Percentiles rank a stretch among this genome's conserved stretches.
Conservation (phyloP, 2,113 vertebrate genomes). For the Sinocyclocheilus maitianheensis region DNA sequence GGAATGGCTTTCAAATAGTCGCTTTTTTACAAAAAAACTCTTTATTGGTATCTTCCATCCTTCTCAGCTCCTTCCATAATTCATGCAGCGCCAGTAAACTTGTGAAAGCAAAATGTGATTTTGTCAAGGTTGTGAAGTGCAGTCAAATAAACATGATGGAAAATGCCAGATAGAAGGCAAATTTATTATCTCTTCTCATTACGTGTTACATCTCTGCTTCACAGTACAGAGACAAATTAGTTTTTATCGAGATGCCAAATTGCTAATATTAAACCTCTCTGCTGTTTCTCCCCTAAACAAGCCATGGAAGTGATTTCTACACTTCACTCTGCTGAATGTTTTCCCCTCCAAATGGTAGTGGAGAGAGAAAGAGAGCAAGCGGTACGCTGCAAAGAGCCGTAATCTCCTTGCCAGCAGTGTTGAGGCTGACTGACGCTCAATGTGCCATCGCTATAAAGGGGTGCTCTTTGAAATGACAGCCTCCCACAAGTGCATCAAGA, state of each 20-base stretch:
- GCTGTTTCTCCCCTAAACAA: constrained; percentile 32
- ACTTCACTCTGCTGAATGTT: constrained; percentile 18
- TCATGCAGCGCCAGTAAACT: constrained; percentile 41
- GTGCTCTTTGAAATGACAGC: constrained; percentile 57
- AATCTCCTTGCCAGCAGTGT: constrained; percentile 49
- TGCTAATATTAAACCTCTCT: constrained; percentile 42
- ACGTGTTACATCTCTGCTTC: constrained; percentile 32
- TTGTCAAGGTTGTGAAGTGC: constrained; percentile 32
- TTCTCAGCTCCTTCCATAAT: constrained; percentile 44
- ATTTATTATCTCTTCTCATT: constrained; percentile 41
- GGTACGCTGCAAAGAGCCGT: constrained; percentile 43
- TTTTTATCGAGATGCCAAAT: constrained; percentile 33
- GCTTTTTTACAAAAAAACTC: neutral
- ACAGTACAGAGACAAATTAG: constrained; percentile 34
- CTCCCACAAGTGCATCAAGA: constrained; percentile 55
- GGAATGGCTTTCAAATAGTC: neutral
- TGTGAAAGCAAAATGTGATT: constrained; percentile 46
- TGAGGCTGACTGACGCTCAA: constrained; percentile 51
- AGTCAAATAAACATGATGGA: constrained; percentile 46
- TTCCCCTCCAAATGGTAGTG: neutral
- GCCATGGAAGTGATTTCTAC: constrained; percentile 12
- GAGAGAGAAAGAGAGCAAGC: constrained; percentile 14
- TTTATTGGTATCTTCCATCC: constrained; percentile 30
- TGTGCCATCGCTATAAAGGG: constrained; percentile 45
- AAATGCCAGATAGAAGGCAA: constrained; percentile 38